A percentile compares a stretch with the other conserved stretches of the same genome.
These are phyloP conservation scores for Aspidoscelis tigris DNA, from an alignment of 2,113 vertebrate species.

Conservation along the genomic window DNA sequence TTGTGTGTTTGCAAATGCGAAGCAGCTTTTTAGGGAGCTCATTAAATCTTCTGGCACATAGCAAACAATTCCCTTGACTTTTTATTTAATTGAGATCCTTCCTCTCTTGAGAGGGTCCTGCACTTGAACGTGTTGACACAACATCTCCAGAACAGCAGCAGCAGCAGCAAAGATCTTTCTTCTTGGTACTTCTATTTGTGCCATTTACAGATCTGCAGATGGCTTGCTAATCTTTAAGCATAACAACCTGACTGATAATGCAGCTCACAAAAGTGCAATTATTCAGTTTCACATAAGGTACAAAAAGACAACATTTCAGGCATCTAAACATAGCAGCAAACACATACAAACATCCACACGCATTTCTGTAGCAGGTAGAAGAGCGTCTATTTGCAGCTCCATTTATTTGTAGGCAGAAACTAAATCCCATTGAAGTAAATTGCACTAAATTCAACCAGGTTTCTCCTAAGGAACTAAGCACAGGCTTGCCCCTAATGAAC, in stretches of 20 bases:
- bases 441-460: not conserved
- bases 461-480: not conserved
- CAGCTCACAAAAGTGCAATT: not conserved
- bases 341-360: not conserved
- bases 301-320: not conserved
- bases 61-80: not conserved
- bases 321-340: not conserved
- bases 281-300: not conserved
- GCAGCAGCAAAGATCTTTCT: not conserved
- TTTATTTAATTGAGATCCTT: conserved; percentile 22
- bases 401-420: not conserved
- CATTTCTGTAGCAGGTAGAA: not conserved
- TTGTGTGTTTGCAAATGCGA: not conserved
- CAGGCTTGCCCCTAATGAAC: not conserved
- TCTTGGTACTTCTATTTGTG: not conserved
- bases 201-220: not conserved
- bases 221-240: not conserved
- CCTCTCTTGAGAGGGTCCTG: not conserved
- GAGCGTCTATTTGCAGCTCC: not conserved
- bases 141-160: not conserved
- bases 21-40: not conserved
- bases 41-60: not conserved
- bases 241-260: conserved; percentile 6
- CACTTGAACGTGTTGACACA: not conserved
- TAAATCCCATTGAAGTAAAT: not conserved